These are phyloP conservation scores for Schizotus pectinicornis DNA, from an alignment of 2,888 invertebrate genomes.

Conservation along the genomic window DNA sequence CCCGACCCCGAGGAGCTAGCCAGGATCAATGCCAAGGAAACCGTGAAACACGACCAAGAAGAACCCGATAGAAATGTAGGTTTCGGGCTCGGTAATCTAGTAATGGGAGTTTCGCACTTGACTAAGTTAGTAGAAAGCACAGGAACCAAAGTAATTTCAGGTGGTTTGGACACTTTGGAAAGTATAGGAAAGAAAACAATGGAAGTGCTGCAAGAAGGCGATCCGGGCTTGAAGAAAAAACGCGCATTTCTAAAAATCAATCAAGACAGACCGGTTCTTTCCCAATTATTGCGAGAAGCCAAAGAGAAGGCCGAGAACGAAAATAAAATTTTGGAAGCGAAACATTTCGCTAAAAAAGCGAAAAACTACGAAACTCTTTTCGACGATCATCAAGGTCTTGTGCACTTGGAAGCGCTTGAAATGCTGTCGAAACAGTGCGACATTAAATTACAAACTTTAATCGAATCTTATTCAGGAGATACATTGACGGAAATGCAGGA, in stretches of 20 bases:
- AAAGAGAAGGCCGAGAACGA: conserved; percentile 71
- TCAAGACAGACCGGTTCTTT: conserved; percentile 68
- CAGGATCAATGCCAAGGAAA: conserved; percentile 54
- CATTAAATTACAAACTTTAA: conserved; percentile 72
- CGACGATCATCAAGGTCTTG: conserved; percentile 87
- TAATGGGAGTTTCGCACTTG: conserved; percentile 68
- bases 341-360: conserved; percentile 62
- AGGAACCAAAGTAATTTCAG: conserved; percentile 68
- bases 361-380: conserved; percentile 79
- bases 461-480: conserved; percentile 60
- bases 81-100: conserved; percentile 67
- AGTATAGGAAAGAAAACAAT: conserved; percentile 94
- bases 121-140: conserved; percentile 75
- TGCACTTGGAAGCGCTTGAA: conserved; percentile 90
- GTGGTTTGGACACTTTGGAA: conserved; percentile 87
- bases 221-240: conserved; percentile 85
- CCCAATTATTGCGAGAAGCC: conserved; percentile 72
- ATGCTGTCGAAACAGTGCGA: conserved; percentile 85
- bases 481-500: conserved; percentile 74
- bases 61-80: conserved; percentile 29
- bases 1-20: conserved; percentile 84
- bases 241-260: conserved; percentile 70
- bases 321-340: conserved; percentile 54
- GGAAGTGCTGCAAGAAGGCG: conserved; percentile 90
- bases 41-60: conserved; percentile 34